These are phyloP conservation scores for Dicyrtoma fusca DNA, from an alignment of 2,888 invertebrate genomes.

Conservation along the genomic window DNA sequence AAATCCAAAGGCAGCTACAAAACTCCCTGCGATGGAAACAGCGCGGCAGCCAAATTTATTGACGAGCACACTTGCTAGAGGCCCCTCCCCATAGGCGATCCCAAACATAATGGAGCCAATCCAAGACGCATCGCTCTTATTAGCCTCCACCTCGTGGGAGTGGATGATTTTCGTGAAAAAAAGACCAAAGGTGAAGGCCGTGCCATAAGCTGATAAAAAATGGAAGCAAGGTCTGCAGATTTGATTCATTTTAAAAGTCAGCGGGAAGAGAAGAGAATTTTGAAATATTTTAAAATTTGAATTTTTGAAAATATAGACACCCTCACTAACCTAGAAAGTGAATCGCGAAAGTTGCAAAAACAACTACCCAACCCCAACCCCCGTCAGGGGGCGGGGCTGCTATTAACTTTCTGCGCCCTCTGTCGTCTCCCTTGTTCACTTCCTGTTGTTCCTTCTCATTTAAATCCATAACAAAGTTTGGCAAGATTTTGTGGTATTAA, in stretches of 20 bases:
- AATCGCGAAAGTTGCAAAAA: slow-evolving; percentile 93
- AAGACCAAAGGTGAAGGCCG: slow-evolving; percentile 98
- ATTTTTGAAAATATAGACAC: too few species aligned
- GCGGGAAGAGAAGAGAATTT: too few species aligned
- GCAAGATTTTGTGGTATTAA: too few species aligned
- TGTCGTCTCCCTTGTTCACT: too few species aligned
- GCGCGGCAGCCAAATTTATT: slow-evolving; percentile 91
- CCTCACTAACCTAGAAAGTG: slow-evolving; percentile 93
- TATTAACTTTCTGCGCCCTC: background rate
- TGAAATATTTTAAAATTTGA: too few species aligned
- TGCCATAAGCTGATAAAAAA: slow-evolving; percentile 97
- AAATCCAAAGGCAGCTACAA: slow-evolving; percentile 77
- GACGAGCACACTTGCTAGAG: slow-evolving; percentile 90
- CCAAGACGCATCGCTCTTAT: slow-evolving; percentile 86
- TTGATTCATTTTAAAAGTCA: too few species aligned
- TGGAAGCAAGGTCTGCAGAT: too few species aligned
- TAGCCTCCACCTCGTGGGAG: slow-evolving; percentile 78
- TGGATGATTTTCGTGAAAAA: slow-evolving; percentile 77
- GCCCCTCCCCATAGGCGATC: slow-evolving; percentile 90
- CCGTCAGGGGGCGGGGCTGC: slow-evolving; percentile 33
- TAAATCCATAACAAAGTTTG: too few species aligned
- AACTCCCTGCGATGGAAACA: slow-evolving; percentile 87
- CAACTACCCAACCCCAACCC: slow-evolving; percentile 95
- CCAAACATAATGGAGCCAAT: slow-evolving; percentile 93
- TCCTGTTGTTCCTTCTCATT: too few species aligned